Conservation (phyloP, 2,113 vertebrate species). For the Bubalus kerabau region DNA sequence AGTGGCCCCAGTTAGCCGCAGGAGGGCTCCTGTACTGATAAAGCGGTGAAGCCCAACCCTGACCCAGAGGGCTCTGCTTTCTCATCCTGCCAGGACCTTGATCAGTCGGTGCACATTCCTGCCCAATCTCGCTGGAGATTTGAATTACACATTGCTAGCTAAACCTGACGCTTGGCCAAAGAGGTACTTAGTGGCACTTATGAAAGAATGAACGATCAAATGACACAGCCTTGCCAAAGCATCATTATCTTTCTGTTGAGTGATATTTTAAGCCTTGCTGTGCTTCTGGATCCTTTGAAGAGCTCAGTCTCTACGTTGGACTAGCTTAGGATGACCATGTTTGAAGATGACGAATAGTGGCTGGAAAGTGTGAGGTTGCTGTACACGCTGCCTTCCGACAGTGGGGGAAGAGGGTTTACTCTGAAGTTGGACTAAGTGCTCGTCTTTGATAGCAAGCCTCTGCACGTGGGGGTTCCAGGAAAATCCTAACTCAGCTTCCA, state of each 20-base stretch:
- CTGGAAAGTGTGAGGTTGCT: neutral
- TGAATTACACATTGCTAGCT: slow-evolving; percentile 78
- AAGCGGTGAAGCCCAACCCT: slow-evolving; percentile 34
- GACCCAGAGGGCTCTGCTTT: neutral
- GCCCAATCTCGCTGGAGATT: slow-evolving; percentile 68
- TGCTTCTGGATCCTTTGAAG: slow-evolving; percentile 71
- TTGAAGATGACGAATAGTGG: neutral
- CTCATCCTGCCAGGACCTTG: slow-evolving; percentile 9
- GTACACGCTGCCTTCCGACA: neutral
- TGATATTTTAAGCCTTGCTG: slow-evolving; percentile 71
- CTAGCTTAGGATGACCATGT: slow-evolving; percentile 26
- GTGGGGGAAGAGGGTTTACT: neutral
- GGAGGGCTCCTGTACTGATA: slow-evolving; percentile 26
- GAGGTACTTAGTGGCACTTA: slow-evolving; percentile 73
- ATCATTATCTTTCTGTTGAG: slow-evolving; percentile 74
- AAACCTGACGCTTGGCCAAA: slow-evolving; percentile 74
- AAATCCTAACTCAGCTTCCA: neutral
- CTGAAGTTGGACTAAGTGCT: neutral
- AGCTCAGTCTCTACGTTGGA: neutral
- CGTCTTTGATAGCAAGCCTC: neutral
- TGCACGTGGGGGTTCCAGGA: neutral
- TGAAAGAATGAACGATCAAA: slow-evolving; percentile 74
- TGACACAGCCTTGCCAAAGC: slow-evolving; percentile 67
- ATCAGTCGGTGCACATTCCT: slow-evolving; percentile 73
- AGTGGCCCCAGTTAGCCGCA: neutral